A percentile compares a stretch with the other conserved stretches of the same genome.
Evolutionary conservation across 2,888 invertebrate genomes (phyloP).

Genomic region (Cosmia trapezina): DNA sequence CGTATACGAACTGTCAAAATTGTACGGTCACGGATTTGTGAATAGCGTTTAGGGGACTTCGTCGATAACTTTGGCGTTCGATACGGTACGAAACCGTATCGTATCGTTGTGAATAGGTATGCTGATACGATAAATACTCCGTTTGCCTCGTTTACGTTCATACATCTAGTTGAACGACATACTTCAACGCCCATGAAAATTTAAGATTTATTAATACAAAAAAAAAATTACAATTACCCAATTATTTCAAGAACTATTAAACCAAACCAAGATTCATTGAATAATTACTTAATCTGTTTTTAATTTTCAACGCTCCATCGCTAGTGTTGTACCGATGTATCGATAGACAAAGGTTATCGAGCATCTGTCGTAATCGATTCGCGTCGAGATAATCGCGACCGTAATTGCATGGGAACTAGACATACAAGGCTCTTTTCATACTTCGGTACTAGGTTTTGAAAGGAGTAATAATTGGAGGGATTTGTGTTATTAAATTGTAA

Average conservation of each 20-base stretch:
- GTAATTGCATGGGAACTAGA: slow-evolving; percentile 55
- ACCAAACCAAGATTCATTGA: neutral
- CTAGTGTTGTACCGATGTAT: slow-evolving; percentile 52
- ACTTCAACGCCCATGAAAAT: neutral
- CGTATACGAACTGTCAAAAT: too few relatives aligned
- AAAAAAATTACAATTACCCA: neutral
- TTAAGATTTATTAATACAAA: neutral
- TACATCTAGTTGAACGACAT: neutral
- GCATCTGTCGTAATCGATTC: slow-evolving; percentile 60
- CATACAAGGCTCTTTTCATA: slow-evolving; percentile 38
- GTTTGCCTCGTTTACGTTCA: too few relatives aligned
- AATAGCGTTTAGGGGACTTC: too few relatives aligned
- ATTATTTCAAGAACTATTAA: slow-evolving; percentile 17
- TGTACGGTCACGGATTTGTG: too few relatives aligned
- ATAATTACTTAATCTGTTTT: slow-evolving; percentile 10
- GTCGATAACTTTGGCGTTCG: too few relatives aligned
- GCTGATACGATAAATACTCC: too few relatives aligned
- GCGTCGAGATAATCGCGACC: slow-evolving; percentile 56
- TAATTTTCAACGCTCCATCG: slow-evolving; percentile 26
- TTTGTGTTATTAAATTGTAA: slow-evolving; percentile 23
- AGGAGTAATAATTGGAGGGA: slow-evolving; percentile 23
- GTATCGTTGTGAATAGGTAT: too few relatives aligned
- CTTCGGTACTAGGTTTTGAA: slow-evolving; percentile 40
- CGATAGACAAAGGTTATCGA: slow-evolving; percentile 60
- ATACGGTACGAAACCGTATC: too few relatives aligned